A percentile compares a stretch with the other conserved stretches of the same genome.
Evolutionary conservation across 1,140 invertebrate genomes (phyloP).

Genomic region (Drosophila chauvacae): DNA sequence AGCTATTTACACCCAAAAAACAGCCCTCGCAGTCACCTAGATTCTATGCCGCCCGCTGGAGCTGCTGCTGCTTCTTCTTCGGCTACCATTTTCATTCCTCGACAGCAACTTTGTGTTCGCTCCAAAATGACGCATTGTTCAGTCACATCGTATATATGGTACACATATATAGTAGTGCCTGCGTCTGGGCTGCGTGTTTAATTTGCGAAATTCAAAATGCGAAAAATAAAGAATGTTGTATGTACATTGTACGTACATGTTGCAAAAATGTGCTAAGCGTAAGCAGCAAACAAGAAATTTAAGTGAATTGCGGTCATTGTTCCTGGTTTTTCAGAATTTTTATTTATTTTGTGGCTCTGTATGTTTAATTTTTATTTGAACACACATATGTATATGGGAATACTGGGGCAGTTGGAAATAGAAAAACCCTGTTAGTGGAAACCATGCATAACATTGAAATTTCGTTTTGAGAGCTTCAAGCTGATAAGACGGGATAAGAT

Average conservation of each 20-base stretch:
- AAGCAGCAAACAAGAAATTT: conserved; percentile 56
- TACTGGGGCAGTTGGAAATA: conserved; percentile 28
- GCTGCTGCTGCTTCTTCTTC: not conserved
- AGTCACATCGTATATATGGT: conserved; percentile 16
- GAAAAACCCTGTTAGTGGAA: conserved; percentile 21
- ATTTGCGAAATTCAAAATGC: conserved; percentile 71
- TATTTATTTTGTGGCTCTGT: conserved; percentile 16
- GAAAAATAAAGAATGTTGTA: conserved; percentile 48
- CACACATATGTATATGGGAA: conserved; percentile 9
- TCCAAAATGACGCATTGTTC: conserved; percentile 76
- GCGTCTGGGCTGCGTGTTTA: conserved; percentile 66
- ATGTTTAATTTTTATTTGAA: conserved; percentile 31
- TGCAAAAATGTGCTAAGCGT: conserved; percentile 50
- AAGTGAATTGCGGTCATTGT: conserved; percentile 78
- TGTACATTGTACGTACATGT: conserved; percentile 37
- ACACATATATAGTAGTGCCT: conserved; percentile 2
- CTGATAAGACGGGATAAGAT: conserved; percentile 55
- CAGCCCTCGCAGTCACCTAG: conserved; percentile 66
- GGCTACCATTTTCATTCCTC: conserved; percentile 49
- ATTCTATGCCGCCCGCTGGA: conserved; percentile 44
- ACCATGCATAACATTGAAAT: conserved; percentile 44
- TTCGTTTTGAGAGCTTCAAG: conserved; percentile 35
- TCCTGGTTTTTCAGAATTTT: conserved; percentile 21
- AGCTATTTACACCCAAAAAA: conserved; percentile 30
- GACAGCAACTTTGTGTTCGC: conserved; percentile 56